Evolutionary conservation across 2,888 invertebrate genomes (phyloP), one percentile per base, ranked within the genome.

Genomic region (Caenorhabditis auriculariae): DNA sequence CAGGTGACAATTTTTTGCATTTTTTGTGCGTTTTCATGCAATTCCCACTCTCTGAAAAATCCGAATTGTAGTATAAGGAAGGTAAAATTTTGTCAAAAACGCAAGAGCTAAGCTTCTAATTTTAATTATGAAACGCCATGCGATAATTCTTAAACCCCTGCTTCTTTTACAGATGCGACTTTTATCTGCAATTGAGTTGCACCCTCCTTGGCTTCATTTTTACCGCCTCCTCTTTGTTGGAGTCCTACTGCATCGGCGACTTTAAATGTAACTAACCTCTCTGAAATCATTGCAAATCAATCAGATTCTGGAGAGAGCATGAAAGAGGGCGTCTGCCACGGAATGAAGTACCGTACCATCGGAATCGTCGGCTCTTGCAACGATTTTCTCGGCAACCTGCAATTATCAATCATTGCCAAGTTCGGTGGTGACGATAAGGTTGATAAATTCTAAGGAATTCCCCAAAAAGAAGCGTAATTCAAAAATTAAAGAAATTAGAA

Each of bases 161-260:
- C n/a, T n/a, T n/a, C n/a, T 29, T 12, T 57, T 66, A 24, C 56
- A 73, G 73, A 55, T 71, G 70, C 51, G 73, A 71, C 29, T 71
- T 73, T 53, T 64, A 60, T 19, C 58, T 73, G 0, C 70, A 73
- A 62, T 37, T 71, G 19, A 56, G 60, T 2, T 66, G 63, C 9
- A 45, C 73, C 5, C 28, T 59, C 1, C 52, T 71, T n/a, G 65
- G 64, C 2, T 61, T 69, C 44, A 50, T 60, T 28, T 69, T 67
- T 50, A 60, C 71, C 45, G 57, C 66, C 51, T 60, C 67, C 1
- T 73, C 73, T 3, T 15, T 61, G 9, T 55, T 73, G 29, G 73
- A 73, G 41, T 56, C 71, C 2, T 71, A 69, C 47, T 73, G 73
- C 52, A 56, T 73, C 38, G 65, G 61, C 19, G 66, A 66, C 26